These are phyloP conservation scores for Coccyzus lansbergi DNA, from an alignment of 2,797 vertebrate species.

Conservation along the genomic window DNA sequence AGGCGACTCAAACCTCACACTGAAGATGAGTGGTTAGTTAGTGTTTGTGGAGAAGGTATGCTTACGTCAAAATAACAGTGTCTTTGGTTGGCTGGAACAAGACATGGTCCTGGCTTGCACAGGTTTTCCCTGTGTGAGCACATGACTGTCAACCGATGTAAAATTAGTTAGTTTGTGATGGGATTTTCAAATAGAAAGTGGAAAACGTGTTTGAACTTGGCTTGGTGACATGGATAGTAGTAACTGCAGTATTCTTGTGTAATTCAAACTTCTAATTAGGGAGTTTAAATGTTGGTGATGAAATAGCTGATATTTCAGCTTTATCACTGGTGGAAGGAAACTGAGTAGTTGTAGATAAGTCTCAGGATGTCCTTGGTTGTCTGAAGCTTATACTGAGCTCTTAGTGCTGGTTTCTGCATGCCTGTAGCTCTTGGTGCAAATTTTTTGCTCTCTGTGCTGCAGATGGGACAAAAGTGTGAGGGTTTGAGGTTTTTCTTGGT, in stretches of 20 bases:
- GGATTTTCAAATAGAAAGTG: not conserved
- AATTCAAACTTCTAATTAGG: not conserved
- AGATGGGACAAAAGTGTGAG: not conserved
- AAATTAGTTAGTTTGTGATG: not conserved
- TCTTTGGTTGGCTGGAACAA: not conserved
- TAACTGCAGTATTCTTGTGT: not conserved
- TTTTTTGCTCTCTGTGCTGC: not conserved
- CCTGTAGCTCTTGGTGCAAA: not conserved
- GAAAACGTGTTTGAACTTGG: not conserved
- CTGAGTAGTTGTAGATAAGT: not conserved
- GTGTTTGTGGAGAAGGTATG: not conserved
- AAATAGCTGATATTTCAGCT: not conserved
- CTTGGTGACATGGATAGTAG: not conserved
- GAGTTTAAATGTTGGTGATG: not conserved
- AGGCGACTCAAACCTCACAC: rapidly evolving
- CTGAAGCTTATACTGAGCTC: not conserved
- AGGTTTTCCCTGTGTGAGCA: not conserved
- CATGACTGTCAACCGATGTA: not conserved
- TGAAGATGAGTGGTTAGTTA: not conserved
- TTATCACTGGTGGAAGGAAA: not conserved
- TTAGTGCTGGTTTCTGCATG: not conserved
- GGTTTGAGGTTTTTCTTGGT: not conserved
- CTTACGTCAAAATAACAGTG: not conserved
- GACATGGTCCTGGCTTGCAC: rapidly evolving
- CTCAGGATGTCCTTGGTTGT: not conserved